Conservation (phyloP, 1,140 invertebrate genomes). For the Druon quercuslanigerum region DNA sequence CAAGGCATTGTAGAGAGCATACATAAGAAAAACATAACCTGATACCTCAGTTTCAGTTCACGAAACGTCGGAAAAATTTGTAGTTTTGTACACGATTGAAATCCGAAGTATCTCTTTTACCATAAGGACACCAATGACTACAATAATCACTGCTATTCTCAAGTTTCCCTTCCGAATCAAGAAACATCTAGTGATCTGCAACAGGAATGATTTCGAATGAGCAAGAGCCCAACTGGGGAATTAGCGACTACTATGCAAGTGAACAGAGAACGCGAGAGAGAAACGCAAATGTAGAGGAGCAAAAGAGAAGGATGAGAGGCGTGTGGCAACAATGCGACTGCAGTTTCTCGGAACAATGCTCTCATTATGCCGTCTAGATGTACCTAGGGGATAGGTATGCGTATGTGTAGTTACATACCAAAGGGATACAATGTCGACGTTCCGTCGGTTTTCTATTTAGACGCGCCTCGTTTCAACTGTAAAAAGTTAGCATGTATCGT, state of each 20-base stretch:
- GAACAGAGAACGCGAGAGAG: conserved; percentile 33
- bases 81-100: no score
- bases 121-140: neutral
- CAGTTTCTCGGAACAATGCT: conserved; percentile 73
- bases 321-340: conserved; percentile 70
- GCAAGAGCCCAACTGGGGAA: conserved; percentile 55
- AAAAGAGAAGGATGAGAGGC: conserved; percentile 42
- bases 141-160: neutral
- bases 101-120: no score
- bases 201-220: conserved; percentile 50
- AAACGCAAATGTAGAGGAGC: conserved; percentile 7
- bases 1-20: no score
- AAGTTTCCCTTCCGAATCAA: neutral
- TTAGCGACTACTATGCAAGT: conserved; percentile 44
- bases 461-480: conserved; percentile 55
- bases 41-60: no score
- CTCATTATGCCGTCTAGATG: conserved; percentile 68
- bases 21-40: no score
- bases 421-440: conserved; percentile 54
- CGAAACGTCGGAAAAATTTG: no score
- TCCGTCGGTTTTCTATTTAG: conserved; percentile 51
- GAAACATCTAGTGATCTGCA: conserved; percentile 43
- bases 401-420: conserved; percentile 52
- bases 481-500: conserved; percentile 52
- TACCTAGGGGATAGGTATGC: conserved; percentile 53